phyloP scores from a whole-genome alignment of 2,888 invertebrate genomes.

The Rotaria socialis region DNA sequence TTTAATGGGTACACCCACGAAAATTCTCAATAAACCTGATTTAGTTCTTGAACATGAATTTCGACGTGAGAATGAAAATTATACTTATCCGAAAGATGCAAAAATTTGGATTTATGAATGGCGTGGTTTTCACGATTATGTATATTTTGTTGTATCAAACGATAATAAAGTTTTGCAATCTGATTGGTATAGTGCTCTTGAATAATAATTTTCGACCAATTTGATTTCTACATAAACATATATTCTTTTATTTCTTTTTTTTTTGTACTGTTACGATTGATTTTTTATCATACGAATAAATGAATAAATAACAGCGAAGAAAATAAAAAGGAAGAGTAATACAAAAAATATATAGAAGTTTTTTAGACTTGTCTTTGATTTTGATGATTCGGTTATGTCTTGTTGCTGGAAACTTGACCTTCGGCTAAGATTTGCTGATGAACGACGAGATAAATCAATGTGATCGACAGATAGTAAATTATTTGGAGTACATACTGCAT shows the following conservation, averaged over 20 bases:
- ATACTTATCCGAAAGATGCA: background rate
- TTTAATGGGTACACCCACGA: background rate
- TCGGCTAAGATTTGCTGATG: slow-evolving; percentile 14
- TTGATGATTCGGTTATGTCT: background rate
- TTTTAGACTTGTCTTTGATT: background rate
- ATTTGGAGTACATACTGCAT: background rate
- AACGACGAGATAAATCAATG: background rate
- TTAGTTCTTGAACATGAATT: background rate
- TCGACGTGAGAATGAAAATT: background rate
- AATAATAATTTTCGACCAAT: background rate
- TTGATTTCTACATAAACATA: background rate
- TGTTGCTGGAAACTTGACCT: slow-evolving; percentile 12
- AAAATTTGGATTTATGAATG: slow-evolving; percentile 35
- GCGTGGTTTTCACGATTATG: slow-evolving; percentile 25
- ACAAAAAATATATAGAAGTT: slow-evolving; percentile 26
- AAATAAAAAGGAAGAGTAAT: background rate
- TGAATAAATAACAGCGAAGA: background rate
- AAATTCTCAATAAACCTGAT: background rate
- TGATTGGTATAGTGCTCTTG: background rate
- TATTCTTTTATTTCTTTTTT: background rate
- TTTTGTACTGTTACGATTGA: background rate
- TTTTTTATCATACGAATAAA: slow-evolving; percentile 35
- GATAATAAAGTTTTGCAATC: slow-evolving; percentile 22
- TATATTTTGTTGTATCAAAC: slow-evolving; percentile 18
- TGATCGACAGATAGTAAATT: background rate